Evolutionary conservation across 2,888 invertebrate genomes (phyloP).

Genomic region (Yponomeuta malinellus): DNA sequence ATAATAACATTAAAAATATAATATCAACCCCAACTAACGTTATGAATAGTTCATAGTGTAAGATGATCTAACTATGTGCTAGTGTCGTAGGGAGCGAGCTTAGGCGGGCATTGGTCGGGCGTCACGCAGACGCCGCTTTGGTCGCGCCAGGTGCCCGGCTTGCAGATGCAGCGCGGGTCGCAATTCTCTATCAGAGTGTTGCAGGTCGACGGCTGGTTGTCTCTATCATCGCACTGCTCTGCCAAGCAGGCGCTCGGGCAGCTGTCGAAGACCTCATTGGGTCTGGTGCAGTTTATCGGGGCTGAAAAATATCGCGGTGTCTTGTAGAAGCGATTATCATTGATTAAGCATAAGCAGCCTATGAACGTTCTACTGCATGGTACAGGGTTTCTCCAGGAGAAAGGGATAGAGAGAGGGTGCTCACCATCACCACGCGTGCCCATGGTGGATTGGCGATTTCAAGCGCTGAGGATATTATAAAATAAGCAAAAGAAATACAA

Average conservation of each 20-base stretch:
- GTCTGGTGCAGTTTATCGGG: conserved; percentile 35
- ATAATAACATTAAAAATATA: no score
- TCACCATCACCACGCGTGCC: no score
- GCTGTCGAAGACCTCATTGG: conserved; percentile 32
- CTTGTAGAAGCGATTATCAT: background rate
- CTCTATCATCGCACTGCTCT: conserved; percentile 34
- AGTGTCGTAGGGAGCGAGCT: no score
- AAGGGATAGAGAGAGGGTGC: no score
- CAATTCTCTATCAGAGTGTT: conserved; percentile 36
- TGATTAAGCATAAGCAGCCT: background rate
- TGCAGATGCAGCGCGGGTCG: conserved; percentile 37
- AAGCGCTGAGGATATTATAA: no score
- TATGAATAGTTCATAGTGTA: no score
- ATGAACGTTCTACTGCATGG: no score
- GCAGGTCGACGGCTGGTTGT: conserved; percentile 27
- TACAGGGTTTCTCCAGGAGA: no score
- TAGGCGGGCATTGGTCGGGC: conserved; percentile 25
- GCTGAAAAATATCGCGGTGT: conserved; percentile 23
- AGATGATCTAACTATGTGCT: no score
- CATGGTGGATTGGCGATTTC: no score
- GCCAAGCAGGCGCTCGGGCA: conserved; percentile 35
- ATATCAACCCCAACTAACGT: no score
- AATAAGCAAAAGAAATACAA: no score
- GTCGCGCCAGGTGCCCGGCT: conserved; percentile 33
- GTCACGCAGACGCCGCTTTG: conserved; percentile 30